Conservation (phyloP, 2,113 vertebrate species). For the Panthera tigris region DNA sequence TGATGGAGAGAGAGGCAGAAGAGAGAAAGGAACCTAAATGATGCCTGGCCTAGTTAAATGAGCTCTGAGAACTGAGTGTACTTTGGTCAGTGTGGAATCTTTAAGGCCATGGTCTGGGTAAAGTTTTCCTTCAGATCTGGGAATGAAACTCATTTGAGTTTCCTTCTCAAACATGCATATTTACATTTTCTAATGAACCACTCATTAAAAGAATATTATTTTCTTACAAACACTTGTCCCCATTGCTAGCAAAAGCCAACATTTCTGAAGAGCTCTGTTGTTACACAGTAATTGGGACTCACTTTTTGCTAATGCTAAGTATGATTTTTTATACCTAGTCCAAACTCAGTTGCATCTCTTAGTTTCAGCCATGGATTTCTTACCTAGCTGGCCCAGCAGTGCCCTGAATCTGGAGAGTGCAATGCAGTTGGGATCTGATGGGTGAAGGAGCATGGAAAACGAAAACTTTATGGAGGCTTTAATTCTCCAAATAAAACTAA, state of each 20-base stretch:
- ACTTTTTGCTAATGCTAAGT: slow-evolving; percentile 69
- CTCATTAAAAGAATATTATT: slow-evolving; percentile 72
- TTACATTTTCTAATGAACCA: slow-evolving; percentile 65
- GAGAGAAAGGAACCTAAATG: background rate
- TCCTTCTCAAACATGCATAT: background rate
- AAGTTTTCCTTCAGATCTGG: slow-evolving; percentile 2
- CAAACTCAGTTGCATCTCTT: slow-evolving; percentile 66
- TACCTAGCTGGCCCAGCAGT: slow-evolving; percentile 42
- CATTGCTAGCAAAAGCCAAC: slow-evolving; percentile 59
- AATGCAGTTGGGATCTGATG: slow-evolving; percentile 61
- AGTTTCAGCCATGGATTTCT: slow-evolving; percentile 66
- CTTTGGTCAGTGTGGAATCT: background rate
- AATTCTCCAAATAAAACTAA: slow-evolving; percentile 78
- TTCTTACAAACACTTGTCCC: slow-evolving; percentile 68
- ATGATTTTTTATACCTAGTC: slow-evolving; percentile 66
- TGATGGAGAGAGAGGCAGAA: background rate
- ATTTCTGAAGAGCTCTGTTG: slow-evolving; percentile 72
- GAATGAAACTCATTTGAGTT: background rate
- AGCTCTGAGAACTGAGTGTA: background rate
- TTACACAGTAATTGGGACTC: slow-evolving; percentile 66
- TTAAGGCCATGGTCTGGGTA: background rate
- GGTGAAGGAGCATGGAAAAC: slow-evolving; percentile 75
- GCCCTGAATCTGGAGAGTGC: slow-evolving; percentile 54
- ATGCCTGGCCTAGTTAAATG: background rate
- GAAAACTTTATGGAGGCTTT: slow-evolving; percentile 79